Evolutionary conservation across 1,140 invertebrate species (phyloP), one percentile per base, ranked within the genome.

Genomic region (Agrypnia vestita): DNA sequence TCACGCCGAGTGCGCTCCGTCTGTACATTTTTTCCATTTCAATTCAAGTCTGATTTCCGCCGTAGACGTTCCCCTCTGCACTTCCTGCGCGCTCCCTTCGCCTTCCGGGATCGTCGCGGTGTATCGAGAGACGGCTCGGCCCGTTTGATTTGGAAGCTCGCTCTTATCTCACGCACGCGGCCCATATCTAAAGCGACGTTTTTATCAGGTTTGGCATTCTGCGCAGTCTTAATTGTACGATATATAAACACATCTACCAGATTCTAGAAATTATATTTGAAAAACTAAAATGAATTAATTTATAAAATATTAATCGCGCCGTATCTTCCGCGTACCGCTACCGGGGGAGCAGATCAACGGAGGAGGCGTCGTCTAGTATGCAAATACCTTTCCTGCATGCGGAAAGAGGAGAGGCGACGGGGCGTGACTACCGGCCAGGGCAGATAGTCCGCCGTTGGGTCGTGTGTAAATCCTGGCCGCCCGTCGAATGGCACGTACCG

Each of bases 31-130:
- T 79, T 77, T 79, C 77, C 44, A 73, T 79, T 79, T 76, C 82
- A 81, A 83, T 83, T 81, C 77, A 73, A 67, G 67, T 62, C 71
- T 77, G 76, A 83, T 83, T 83, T 83, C 82, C 79, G 71, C 55
- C 53, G 49, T 75, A 83, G 82, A 83, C 79, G 56, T 25, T 17
- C 49, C 62, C 72, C 25, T 51, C 61, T 49, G 67, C 62, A 69
- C 74, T 64, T 81, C 76, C 80, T 74, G 46, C n/a, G 44, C 55
- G 43, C 25, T 62, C 43, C 51, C 46, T 62, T 21, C 19, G 19
- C 56, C 67, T 55, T 59, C 12, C 10, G 51, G 43, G 43, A 6
- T 79, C 73, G 13, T 72, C 78, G 78, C 75, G 51, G 25, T 71
- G 64, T 71, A 71, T 80, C 74, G 64, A 80, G 67, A 80, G 79